Base-by-base conservation (phyloP, 2,888 invertebrate species). In the Coenonympha arcania region DNA sequence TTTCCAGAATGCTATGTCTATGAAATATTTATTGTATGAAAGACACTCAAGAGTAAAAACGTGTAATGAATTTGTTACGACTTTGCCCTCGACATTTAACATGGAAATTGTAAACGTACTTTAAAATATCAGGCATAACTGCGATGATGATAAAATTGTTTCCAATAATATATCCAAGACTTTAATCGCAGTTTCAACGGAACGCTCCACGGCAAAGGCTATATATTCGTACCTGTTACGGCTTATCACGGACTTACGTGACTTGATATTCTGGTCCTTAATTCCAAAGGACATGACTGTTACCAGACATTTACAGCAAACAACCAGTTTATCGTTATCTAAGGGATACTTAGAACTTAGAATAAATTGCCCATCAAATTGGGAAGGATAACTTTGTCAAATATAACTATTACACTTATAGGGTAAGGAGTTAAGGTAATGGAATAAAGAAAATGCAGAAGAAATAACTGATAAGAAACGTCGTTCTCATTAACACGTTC, bases 141-240 rank as follows among this genome's bases (percentile, higher is more conserved):
- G 36, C 6, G 11, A 31, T n/a, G 15, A 20, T 47, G 6, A n/a
- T 39, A 6, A 9, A n/a, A 45, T 28, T n/a, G 26, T 13, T 28
- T 18, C n/a, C 19, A 31, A 9, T 26, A 33, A 39, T 48, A 28
- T 15, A 30, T 40, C n/a, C 5, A 24, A 11, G 26, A 42, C 68
- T 67, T n/a, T 72, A 66, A 65, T 63, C 60, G 66, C 53, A 64
- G 63, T 63, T 69, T 64, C 48, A 58, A 62, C 62, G 61, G 63
- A 55, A 64, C 50, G 43, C 40, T 47, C 52, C 28, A 11, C 15
- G 48, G 48, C 42, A 63, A 64, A 57, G 54, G 57, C 59, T 68
- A 71, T 68, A 63, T 66, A 34, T 44, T 61, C 65, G 78, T 76
- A 70, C 80, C 77, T 69, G 80, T 75, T 76, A 77, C 71, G 61